A percentile compares a stretch with the other conserved stretches of the same genome.
These are phyloP conservation scores for Drosophila phalerata DNA, from an alignment of 2,888 invertebrate species.

Conservation along the genomic window DNA sequence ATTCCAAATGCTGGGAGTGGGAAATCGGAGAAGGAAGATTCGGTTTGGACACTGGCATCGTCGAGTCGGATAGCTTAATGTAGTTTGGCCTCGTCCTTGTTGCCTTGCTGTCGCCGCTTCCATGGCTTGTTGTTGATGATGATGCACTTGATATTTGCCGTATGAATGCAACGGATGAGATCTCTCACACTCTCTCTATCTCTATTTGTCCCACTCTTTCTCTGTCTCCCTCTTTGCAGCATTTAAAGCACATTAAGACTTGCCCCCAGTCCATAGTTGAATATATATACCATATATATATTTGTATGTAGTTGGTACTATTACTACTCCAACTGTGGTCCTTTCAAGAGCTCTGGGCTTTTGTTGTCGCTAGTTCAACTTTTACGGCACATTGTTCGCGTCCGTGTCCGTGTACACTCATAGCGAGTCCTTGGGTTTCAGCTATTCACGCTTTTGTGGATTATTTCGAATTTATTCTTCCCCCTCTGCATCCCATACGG, in stretches of 20 bases:
- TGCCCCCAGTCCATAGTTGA: constrained; percentile 38
- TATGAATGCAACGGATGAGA: constrained; percentile 65
- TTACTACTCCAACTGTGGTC: constrained; percentile 26
- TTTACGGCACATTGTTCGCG: constrained; percentile 61
- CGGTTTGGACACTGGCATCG: constrained; percentile 26
- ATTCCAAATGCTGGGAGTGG: constrained; percentile 24
- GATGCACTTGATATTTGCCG: constrained; percentile 80
- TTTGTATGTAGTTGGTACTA: constrained; percentile 12
- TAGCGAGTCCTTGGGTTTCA: constrained; percentile 43
- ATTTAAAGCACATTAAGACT: constrained; percentile 76
- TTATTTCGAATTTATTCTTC: constrained; percentile 63
- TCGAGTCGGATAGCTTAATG: constrained; percentile 51
- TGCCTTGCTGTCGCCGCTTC: constrained; percentile 35
- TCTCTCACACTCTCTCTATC: constrained; percentile 6
- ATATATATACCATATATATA: too few species aligned
- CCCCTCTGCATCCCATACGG: too few species aligned
- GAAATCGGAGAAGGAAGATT: constrained; percentile 6
- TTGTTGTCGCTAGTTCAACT: constrained; percentile 60
- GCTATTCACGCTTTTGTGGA: constrained; percentile 63
- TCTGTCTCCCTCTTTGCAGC: constrained; percentile 34
- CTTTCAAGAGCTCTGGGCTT: constrained; percentile 56
- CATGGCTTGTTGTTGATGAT: constrained; percentile 69
- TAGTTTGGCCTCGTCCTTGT: constrained; percentile 63
- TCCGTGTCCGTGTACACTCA: background rate
- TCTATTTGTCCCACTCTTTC: background rate